Evolutionary conservation across 2,888 invertebrate species (phyloP), one percentile per base, ranked within the genome.

Genomic region (Osedax fenrisi): DNA sequence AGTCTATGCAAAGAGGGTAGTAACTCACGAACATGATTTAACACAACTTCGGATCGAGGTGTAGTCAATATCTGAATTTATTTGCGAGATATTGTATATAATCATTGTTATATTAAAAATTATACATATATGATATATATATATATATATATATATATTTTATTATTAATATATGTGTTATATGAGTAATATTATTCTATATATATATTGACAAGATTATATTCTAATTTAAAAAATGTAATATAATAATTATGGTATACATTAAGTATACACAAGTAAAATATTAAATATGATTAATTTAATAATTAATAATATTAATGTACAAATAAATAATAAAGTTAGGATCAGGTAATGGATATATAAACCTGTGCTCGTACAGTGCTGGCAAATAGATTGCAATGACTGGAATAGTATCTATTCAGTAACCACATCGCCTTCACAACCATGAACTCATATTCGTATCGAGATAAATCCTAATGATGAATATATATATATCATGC

Each of bases 311-410:
- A n/a, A n/a, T n/a, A n/a, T n/a, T n/a, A n/a, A n/a, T n/a, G n/a
- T n/a, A n/a, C n/a, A n/a, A n/a, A n/a, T n/a, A n/a, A n/a, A n/a
- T n/a, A n/a, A n/a, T n/a, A n/a, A n/a, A n/a, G n/a, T n/a, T n/a
- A n/a, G n/a, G n/a, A n/a, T n/a, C n/a, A n/a, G n/a, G n/a, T n/a
- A n/a, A n/a, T n/a, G n/a, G n/a, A n/a, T n/a, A n/a, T n/a, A n/a
- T n/a, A n/a, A n/a, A 83, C 83, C 81, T 83, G 83, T n/a, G 83
- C 82, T 73, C 81, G 81, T 13, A 82, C 80, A 0, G 83, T 81
- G 27, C 81, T 75, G 5, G 74, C 78, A 77, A 83, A 83, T 59
- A 84, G 79, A 22, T 78, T 80, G 27, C 80, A 79, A 74, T 81
- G 79, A 2, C 81, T 79, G 0, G 83, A 82, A 79, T 79, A 83